Percentiles rank a stretch among this genome's conserved stretches.
Conservation (phyloP, 2,797 vertebrate species). For the Esox lucius region DNA sequence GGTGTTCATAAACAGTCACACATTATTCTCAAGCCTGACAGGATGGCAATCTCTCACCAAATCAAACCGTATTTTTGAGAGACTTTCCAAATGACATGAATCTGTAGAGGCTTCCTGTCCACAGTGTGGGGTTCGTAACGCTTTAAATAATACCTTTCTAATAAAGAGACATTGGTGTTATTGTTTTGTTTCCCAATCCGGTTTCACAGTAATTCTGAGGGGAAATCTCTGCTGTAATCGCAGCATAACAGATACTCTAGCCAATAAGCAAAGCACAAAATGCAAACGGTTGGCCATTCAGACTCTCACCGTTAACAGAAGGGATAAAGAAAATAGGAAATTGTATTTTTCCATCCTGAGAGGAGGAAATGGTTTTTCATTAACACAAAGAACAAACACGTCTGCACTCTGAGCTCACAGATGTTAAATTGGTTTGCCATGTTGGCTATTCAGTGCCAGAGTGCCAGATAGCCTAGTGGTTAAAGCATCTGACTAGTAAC, state of each 20-base stretch:
- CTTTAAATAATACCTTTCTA: conserved; percentile 46
- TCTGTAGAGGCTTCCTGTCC: conserved; percentile 28
- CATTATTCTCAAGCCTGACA: neutral
- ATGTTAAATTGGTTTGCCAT: no score
- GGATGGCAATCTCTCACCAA: neutral
- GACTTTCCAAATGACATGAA: neutral
- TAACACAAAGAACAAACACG: no score
- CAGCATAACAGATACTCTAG: neutral
- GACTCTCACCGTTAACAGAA: neutral
- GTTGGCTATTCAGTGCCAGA: no score
- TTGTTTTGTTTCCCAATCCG: conserved; percentile 32
- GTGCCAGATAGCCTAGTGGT: no score
- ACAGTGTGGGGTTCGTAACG: neutral
- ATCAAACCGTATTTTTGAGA: conserved; percentile 13
- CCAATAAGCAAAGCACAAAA: neutral
- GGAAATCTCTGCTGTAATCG: neutral
- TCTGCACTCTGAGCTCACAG: no score
- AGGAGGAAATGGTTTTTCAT: neutral
- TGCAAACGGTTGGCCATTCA: neutral
- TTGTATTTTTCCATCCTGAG: neutral
- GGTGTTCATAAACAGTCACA: neutral
- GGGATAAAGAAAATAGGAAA: neutral
- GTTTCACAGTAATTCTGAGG: neutral
- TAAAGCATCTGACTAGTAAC: no score
- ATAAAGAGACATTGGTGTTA: conserved; percentile 35